Evolutionary conservation across 1,140 invertebrate genomes (phyloP), one percentile per base, ranked within the genome.

Genomic region (Gryllus bimaculatus): DNA sequence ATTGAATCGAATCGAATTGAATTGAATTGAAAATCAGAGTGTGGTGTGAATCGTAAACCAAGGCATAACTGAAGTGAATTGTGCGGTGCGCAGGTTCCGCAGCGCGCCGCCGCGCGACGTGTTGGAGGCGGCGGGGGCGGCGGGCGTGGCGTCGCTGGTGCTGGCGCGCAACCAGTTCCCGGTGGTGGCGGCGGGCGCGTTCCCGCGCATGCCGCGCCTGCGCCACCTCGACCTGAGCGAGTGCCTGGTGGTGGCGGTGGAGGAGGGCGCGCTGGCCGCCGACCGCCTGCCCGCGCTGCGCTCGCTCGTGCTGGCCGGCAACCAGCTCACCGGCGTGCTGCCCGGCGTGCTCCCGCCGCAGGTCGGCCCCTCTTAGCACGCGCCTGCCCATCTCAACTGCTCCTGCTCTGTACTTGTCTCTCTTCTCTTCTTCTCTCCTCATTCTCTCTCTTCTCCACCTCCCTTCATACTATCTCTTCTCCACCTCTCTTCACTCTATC

Each of bases 141-240:
- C 87, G 0, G 87, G 86, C 10, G 85, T 90, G 48, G 85, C 85
- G 49, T 83, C 84, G 78, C 82, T 90, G n/a, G 85, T 83, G 78
- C 81, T 90, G 47, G 82, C 87, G 7, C 84, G 85, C 78, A 90
- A 90, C 82, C 87, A 88, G 79, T 89, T 90, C 81, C 87, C 89
- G 83, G 82, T 86, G 20, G 84, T 90, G 26, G 79, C 80, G 12
- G 83, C 86, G 49, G 83, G 87, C 48, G 83, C 83, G 18, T 89
- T 90, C 83, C 88, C 89, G 4, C 79, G 49, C 26, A 89, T 89
- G 88, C 83, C 83, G 0, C 87, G 88, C 80, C 83, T 90, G 78
- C 84, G 86, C 80, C 78, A 86, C 48, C 77, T 89, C 21, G 87
- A 89, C 83, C 82, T 90, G 18, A 82, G 85, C 75, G 85, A 87